A percentile compares a stretch with the other conserved stretches of the same genome.
phyloP scores from a whole-genome alignment of 2,888 invertebrate species.

The Brenthis hecate region DNA sequence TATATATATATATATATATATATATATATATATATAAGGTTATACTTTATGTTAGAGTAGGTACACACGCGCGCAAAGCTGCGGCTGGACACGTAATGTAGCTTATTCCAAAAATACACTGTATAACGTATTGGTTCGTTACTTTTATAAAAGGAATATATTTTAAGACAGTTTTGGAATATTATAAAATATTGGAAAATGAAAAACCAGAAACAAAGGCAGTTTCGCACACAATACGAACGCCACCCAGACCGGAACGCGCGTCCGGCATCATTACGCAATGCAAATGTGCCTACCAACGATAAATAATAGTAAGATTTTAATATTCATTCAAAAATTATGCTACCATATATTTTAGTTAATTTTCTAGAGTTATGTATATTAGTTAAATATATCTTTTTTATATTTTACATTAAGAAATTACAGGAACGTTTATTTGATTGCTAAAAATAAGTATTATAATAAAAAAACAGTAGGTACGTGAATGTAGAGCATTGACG shows the following conservation, averaged over 20 bases:
- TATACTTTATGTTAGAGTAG: too few relatives aligned
- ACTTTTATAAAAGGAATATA: not conserved
- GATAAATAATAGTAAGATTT: not conserved
- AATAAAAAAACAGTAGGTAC: not conserved
- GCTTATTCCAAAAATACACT: too few relatives aligned
- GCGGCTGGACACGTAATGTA: too few relatives aligned
- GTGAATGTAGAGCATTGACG: constrained; percentile 1
- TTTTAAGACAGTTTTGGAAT: not conserved
- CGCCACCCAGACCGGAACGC: constrained; percentile 38
- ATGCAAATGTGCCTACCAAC: constrained; percentile 33
- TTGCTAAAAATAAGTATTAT: not conserved
- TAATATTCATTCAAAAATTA: constrained; percentile 14
- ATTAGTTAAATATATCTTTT: too few relatives aligned
- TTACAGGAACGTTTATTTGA: too few relatives aligned
- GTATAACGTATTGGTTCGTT: too few relatives aligned
- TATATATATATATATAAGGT: too few relatives aligned
- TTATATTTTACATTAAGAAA: not conserved
- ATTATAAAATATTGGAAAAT: constrained; percentile 30
- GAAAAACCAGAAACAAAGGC: constrained; percentile 31
- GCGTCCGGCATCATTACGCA: constrained; percentile 31
- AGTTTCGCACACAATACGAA: constrained; percentile 28
- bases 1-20: too few relatives aligned
- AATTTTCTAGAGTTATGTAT: not conserved
- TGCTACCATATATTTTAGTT: not conserved
- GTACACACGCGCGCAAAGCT: too few relatives aligned